Evolutionary conservation across 2,888 invertebrate species (phyloP), one percentile per base, ranked within the genome.

Genomic region (Sinopyrophorus schimmeli): DNA sequence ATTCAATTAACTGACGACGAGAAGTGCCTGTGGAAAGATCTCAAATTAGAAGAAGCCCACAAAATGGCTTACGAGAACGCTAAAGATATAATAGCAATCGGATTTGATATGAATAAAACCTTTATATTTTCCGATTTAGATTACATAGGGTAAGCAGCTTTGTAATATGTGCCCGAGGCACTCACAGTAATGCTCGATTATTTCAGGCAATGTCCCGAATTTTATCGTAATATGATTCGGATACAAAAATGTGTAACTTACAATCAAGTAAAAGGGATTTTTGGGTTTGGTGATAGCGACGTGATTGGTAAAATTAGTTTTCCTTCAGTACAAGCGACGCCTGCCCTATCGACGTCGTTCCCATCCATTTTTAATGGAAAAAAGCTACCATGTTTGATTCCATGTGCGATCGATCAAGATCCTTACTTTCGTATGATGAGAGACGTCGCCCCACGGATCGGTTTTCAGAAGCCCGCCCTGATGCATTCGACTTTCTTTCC

Each of bases 331-430:
- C 96, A 99, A 75, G 98, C 98, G 0, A 92, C 96, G 0, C 98
- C 99, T 0, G 89, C 92, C 1, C 81, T 98, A 60, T 90, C 91
- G 0, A 86, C 87, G 1, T 86, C 90, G 5, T 94, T 95, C 72
- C 97, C 97, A 0, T 84, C 87, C 52, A 92, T 97, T 66, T 98
- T 98, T 71, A 86, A 83, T 1, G 77, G 82, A 37, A 83, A 84
- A 65, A 86, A 87, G 63, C 82, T 94, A 31, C 86, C 83, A 2
- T 89, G 89, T 65, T 78, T 95, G 2, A 95, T 99, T 55, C 99
- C 99, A 0, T 99, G 99, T 75, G 99, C 96, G 5, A 99, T 99
- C 58, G 99, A 99, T 78, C 99, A 99, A 80, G 99, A 99, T 77
- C 99, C 99, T 0, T 99, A 98, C 75, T 99, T 99, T 76, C 83